Evolutionary conservation across 2,797 vertebrate genomes (phyloP).

Genomic region (Poeciliopsis gracilis): DNA sequence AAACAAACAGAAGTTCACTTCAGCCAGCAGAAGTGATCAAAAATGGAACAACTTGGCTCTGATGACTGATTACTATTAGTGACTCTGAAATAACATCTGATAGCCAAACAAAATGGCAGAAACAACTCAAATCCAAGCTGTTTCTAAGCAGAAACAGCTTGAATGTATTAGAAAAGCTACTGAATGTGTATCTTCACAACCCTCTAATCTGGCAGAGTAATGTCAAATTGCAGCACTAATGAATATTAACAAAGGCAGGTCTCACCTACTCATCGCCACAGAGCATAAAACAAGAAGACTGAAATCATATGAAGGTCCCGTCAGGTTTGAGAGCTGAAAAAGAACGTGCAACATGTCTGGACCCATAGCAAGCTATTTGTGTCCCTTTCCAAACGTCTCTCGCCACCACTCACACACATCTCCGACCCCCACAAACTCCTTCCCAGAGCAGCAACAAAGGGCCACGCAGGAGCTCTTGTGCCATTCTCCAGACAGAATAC

Average conservation of each 20-base stretch:
- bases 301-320: slow-evolving; percentile 60
- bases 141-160: neutral
- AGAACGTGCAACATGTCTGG: slow-evolving; percentile 57
- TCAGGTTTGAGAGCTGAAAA: slow-evolving; percentile 34
- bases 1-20: slow-evolving; percentile 9
- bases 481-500: slow-evolving; percentile 69
- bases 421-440: slow-evolving; percentile 49
- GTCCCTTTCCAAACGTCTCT: slow-evolving; percentile 53
- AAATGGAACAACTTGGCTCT: neutral
- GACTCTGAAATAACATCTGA: neutral
- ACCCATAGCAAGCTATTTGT: slow-evolving; percentile 61
- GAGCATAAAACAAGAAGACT: slow-evolving; percentile 60
- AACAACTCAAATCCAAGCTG: neutral
- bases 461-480: slow-evolving; percentile 44
- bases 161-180: neutral
- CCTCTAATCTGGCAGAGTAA: slow-evolving; percentile 2
- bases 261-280: slow-evolving; percentile 66
- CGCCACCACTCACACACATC: slow-evolving; percentile 39
- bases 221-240: neutral
- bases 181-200: slow-evolving; percentile 18
- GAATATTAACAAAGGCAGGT: slow-evolving; percentile 19
- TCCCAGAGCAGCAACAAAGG: slow-evolving; percentile 69
- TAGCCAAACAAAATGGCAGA: neutral
- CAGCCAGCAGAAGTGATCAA: neutral
- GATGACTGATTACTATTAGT: neutral